A percentile compares a stretch with the other conserved stretches of the same genome.
Conservation (phyloP, 1,140 invertebrate species). For the Drosophila serrata region DNA sequence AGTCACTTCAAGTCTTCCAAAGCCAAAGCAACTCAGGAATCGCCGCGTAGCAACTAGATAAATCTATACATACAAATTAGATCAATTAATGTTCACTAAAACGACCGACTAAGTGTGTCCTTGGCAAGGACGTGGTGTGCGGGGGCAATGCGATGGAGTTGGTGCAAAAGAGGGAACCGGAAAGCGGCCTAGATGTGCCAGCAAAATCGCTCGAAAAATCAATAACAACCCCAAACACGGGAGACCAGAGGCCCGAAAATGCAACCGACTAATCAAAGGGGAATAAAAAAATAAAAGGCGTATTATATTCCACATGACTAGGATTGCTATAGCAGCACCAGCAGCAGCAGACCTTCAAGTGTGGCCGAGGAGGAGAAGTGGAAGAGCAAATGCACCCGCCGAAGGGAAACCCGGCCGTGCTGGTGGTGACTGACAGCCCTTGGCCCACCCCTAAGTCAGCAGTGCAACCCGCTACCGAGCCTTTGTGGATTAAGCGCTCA, state of each 20-base stretch:
- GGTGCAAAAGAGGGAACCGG: constrained; percentile 1
- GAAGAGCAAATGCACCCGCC: constrained; percentile 35
- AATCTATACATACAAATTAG: constrained; percentile 13
- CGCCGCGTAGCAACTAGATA: constrained; percentile 22
- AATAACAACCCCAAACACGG: constrained; percentile 42
- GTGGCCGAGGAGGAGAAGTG: constrained; percentile 20
- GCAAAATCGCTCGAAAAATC: constrained; percentile 58
- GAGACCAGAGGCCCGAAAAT: constrained; percentile 5
- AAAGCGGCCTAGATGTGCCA: background rate
- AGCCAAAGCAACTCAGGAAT: constrained; percentile 72
- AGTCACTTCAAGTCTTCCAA: constrained; percentile 82
- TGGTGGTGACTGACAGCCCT: constrained; percentile 26
- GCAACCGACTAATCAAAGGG: constrained; percentile 18
- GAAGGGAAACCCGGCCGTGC: constrained; percentile 14
- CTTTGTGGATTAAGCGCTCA: constrained; percentile 52
- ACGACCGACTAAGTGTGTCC: constrained; percentile 24
- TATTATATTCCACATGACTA: constrained; percentile 21
- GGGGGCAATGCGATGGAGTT: constrained; percentile 5
- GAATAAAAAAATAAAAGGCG: constrained; percentile 20
- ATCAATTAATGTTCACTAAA: constrained; percentile 9
- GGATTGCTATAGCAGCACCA: constrained; percentile 8
- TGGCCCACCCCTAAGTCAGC: constrained; percentile 34
- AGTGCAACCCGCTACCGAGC: constrained; percentile 28
- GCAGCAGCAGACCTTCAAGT: constrained; percentile 61
- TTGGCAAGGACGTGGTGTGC: constrained; percentile 13